Conservation (phyloP, 2,797 vertebrate species). For the Alfaro cultratus region DNA sequence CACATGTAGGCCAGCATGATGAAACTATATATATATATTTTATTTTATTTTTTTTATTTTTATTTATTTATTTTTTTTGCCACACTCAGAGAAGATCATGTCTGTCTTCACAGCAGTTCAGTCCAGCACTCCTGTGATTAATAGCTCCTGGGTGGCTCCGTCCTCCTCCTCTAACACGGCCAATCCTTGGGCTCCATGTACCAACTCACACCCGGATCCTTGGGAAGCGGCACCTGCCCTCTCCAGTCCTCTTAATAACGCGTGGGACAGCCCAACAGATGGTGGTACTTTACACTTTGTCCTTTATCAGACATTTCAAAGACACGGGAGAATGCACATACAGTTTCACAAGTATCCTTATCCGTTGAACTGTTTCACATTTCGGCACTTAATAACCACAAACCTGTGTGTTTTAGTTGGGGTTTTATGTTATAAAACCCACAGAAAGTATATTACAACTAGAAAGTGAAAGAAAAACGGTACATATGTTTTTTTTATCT, state of each 20-base stretch:
- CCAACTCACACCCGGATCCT: slow-evolving; percentile 60
- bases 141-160: slow-evolving; percentile 71
- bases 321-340: neutral
- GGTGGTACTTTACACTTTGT: slow-evolving; percentile 54
- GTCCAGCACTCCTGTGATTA: slow-evolving; percentile 68
- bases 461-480: neutral
- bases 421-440: neutral
- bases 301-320: neutral
- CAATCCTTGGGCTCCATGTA: slow-evolving; percentile 73
- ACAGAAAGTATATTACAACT: neutral
- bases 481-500: neutral
- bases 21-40: no score
- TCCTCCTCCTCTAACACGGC: slow-evolving; percentile 59
- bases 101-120: slow-evolving; percentile 56
- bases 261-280: slow-evolving; percentile 71
- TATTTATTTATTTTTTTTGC: neutral
- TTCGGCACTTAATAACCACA: neutral
- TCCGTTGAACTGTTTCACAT: neutral
- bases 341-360: neutral
- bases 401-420: neutral
- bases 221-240: slow-evolving; percentile 67
- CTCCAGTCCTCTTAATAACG: slow-evolving; percentile 59
- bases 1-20: neutral
- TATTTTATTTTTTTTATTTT: no score
- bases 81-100: neutral